Conservation (phyloP, 2,113 vertebrate species). For the Cettia cetti region DNA sequence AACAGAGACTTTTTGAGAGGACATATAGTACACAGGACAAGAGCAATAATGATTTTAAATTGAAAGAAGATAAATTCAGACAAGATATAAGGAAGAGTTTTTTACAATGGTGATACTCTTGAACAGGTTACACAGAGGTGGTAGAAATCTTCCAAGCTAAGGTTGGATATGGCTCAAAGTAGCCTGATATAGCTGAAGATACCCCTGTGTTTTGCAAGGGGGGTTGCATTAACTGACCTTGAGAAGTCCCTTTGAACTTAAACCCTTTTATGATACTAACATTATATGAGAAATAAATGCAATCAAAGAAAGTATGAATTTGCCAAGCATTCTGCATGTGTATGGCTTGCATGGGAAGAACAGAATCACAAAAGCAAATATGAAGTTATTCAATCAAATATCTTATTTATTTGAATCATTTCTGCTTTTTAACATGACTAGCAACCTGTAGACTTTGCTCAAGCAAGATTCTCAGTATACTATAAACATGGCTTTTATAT, state of each 20-base stretch:
- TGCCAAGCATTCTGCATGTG: background rate
- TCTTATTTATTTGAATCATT: background rate
- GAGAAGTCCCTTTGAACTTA: background rate
- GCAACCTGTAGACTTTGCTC: background rate
- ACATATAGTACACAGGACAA: background rate
- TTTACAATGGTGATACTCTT: background rate
- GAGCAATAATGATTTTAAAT: background rate
- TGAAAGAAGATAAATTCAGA: background rate
- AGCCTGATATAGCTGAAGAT: background rate
- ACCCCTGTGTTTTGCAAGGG: background rate
- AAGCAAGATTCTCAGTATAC: background rate
- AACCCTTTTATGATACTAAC: background rate
- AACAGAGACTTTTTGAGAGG: background rate
- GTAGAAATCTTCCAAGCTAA: background rate
- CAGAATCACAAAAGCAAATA: background rate
- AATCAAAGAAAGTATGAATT: background rate
- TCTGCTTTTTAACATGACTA: background rate
- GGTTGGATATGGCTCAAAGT: background rate
- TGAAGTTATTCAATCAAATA: background rate
- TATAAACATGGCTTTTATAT: background rate
- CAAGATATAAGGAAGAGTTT: background rate
- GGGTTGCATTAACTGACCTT: background rate
- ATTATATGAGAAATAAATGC: background rate
- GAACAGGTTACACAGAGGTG: background rate
- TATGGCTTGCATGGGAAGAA: background rate